phyloP scores from a whole-genome alignment of 2,888 invertebrate genomes.

The Anoplius nigerrimus region DNA sequence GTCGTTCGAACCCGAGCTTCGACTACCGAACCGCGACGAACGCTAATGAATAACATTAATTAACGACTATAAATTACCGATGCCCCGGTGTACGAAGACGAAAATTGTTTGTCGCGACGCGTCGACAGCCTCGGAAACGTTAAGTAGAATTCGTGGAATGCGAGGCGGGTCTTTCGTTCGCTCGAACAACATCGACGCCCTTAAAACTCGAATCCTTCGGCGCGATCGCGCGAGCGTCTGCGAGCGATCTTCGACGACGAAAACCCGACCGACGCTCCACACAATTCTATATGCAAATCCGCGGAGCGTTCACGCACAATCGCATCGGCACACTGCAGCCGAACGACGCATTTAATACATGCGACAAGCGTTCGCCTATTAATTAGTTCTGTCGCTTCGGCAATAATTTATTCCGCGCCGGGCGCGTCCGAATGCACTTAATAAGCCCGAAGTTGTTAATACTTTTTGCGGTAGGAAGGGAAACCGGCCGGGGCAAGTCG shows the following conservation, averaged over 20 bases:
- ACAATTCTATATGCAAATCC: slow-evolving; percentile 4
- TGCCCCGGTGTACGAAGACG: slow-evolving; percentile 23
- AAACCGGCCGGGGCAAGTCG: slow-evolving; percentile 44
- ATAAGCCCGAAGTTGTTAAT: slow-evolving; percentile 45
- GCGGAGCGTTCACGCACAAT: slow-evolving; percentile 9
- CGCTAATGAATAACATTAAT: slow-evolving; percentile 61
- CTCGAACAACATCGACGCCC: slow-evolving; percentile 4
- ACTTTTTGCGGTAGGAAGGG: slow-evolving; percentile 29
- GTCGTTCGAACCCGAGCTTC: slow-evolving; percentile 46
- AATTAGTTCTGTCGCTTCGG: slow-evolving; percentile 46
- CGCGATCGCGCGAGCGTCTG: too few relatives aligned
- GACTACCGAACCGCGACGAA: slow-evolving; percentile 39
- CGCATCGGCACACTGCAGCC: slow-evolving; percentile 24
- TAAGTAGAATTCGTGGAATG: slow-evolving; percentile 51
- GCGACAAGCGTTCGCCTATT: slow-evolving; percentile 24
- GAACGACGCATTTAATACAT: slow-evolving; percentile 10
- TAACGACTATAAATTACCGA: slow-evolving; percentile 52
- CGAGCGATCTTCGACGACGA: too few relatives aligned
- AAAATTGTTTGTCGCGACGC: slow-evolving; percentile 34
- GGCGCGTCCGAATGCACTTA: slow-evolving; percentile 48
- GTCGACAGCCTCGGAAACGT: slow-evolving; percentile 33
- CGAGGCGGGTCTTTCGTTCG: slow-evolving; percentile 14
- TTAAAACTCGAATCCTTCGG: slow-evolving; percentile 4
- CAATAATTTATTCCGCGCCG: slow-evolving; percentile 46
- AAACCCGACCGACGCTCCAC: too few relatives aligned